Conservation (phyloP, 1,140 invertebrate genomes). For the Cotesia chilonis region DNA sequence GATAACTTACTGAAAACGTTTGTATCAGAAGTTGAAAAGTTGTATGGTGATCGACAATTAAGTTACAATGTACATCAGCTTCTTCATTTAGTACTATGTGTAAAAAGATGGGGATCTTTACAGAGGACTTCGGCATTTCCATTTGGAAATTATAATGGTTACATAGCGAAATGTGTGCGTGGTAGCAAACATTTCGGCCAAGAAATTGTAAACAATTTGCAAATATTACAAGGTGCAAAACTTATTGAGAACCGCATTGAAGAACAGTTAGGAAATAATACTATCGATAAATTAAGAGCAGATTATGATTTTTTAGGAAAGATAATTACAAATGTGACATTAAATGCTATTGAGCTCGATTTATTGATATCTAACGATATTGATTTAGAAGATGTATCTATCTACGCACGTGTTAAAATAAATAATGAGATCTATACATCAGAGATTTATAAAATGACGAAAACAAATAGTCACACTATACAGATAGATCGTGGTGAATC, state of each 20-base stretch:
- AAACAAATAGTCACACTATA: conserved; percentile 42
- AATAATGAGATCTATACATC: conserved; percentile 40
- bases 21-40: conserved; percentile 33
- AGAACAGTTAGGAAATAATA: background rate
- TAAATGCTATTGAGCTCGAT: background rate
- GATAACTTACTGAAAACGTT: conserved; percentile 41
- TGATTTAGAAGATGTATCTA: conserved; percentile 19
- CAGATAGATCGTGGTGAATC: conserved; percentile 25
- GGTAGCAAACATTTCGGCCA: conserved; percentile 37
- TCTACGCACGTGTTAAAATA: conserved; percentile 36
- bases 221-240: conserved; percentile 34
- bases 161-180: conserved; percentile 26
- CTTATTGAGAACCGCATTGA: conserved; percentile 18
- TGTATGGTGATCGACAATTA: conserved; percentile 37
- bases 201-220: conserved; percentile 44
- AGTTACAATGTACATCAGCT: conserved; percentile 46
- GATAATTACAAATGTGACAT: background rate
- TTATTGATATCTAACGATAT: conserved; percentile 23
- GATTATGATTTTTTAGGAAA: conserved; percentile 11
- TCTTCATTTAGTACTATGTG: conserved; percentile 41
- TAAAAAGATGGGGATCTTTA: conserved; percentile 45
- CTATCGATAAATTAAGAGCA: background rate
- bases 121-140: conserved; percentile 40
- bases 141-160: conserved; percentile 43
- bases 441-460: conserved; percentile 39